These are phyloP conservation scores for Calyptomena viridis DNA, from an alignment of 2,113 vertebrate species.

Conservation along the genomic window DNA sequence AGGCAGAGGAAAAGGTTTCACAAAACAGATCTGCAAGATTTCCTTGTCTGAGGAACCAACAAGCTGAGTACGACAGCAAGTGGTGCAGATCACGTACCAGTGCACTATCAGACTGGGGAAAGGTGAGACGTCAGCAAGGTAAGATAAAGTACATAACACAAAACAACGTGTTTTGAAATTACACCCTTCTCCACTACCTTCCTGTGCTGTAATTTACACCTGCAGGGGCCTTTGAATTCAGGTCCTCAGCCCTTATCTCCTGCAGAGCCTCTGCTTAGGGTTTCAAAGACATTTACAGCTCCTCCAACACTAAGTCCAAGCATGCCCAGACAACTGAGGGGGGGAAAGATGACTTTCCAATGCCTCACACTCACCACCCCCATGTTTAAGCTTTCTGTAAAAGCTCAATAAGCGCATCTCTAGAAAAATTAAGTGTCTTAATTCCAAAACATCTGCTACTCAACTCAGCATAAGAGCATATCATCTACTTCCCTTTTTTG, in stretches of 20 bases:
- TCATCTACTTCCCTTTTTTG: not conserved
- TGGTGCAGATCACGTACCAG: not conserved
- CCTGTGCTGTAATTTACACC: slow-evolving; percentile 11
- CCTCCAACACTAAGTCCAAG: not conserved
- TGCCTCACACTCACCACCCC: not conserved
- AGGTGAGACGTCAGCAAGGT: not conserved
- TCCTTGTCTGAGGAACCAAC: not conserved
- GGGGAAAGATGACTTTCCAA: not conserved
- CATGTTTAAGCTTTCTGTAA: not conserved
- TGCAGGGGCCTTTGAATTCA: slow-evolving; percentile 10
- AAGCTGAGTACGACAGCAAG: not conserved
- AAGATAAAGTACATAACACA: not conserved
- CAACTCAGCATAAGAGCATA: not conserved
- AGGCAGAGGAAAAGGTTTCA: not conserved
- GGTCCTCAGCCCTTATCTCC: not conserved
- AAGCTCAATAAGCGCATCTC: not conserved
- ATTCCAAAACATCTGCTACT: not conserved
- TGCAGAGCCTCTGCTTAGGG: not conserved
- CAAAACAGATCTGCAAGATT: not conserved
- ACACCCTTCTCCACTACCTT: not conserved
- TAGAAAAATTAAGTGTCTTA: not conserved
- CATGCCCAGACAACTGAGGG: not conserved
- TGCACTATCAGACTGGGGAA: not conserved
- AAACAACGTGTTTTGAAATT: slow-evolving; percentile 4
- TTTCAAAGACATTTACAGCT: not conserved